Evolutionary conservation across 2,797 vertebrate genomes (phyloP), one percentile per base, ranked within the genome.

Genomic region (Alcedo atthis): DNA sequence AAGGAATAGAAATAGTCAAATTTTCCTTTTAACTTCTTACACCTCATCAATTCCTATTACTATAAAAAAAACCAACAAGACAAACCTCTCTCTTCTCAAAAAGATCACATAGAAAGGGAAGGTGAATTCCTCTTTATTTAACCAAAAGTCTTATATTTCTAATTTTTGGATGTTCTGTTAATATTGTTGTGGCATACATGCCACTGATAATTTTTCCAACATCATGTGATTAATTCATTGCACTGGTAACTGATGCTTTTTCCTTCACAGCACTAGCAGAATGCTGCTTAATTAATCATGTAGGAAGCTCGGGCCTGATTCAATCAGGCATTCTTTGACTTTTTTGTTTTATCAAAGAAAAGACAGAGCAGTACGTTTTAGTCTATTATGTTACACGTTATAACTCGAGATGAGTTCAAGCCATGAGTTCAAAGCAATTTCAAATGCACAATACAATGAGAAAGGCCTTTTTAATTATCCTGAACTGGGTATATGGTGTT

Each of bases 291-390:
- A 94, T 96, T 96, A 94, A 71, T 93, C 64, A 80, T n/a, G 21
- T 67, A 82, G 96, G 90, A 95, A 97, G 80, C 92, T 96, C 51
- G 64, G 88, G 85, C 68, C 81, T 93, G 85, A 93, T 96, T 97
- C 92, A 94, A 74, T 95, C 89, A 94, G 78, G 69, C 40, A 76
- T 92, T 85, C 45, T 85, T 97, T 93, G 86, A 87, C 89, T 68
- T 75, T 37, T 28, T 70, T 76, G 69, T 83, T 80, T 68, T 83
- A 86, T 83, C 79, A 93, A 96, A 90, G 76, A 73, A 81, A 86
- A 93, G 87, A 92, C 80, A 89, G 92, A 86, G 35, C 37, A 10
- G 77, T 88, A 87, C 55, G 80, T 88, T 78, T 87, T 91, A 93
- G 22, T 63, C 68, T 49, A 33, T 82, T 94, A 91, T 79, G 73